Percentiles rank a stretch among this genome's conserved stretches.
phyloP scores from a whole-genome alignment of 1,140 invertebrate genomes.

The Ganaspis sp. region DNA sequence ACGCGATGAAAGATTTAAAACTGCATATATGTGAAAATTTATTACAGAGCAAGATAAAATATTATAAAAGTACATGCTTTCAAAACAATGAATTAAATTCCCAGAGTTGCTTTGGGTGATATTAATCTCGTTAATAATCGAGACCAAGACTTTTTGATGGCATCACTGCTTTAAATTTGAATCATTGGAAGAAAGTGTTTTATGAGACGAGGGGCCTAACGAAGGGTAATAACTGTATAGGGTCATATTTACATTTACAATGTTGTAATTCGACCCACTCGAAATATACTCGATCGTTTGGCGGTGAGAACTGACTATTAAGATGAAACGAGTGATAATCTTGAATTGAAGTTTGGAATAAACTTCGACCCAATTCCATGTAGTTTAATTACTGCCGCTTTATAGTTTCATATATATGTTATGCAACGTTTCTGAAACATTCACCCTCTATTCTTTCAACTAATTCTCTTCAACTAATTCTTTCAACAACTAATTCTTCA shows the following conservation, averaged over 20 bases:
- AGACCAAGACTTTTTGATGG: not conserved
- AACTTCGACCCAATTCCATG: conserved; percentile 1
- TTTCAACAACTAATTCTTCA: no score
- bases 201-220: not conserved
- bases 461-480: no score
- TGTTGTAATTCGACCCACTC: conserved; percentile 22
- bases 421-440: not conserved
- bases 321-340: conserved; percentile 20
- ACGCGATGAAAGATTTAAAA: no score
- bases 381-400: not conserved
- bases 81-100: not conserved
- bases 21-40: no score
- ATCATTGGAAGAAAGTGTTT: conserved; percentile 16
- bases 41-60: not conserved
- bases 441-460: not conserved
- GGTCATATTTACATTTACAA: conserved; percentile 15
- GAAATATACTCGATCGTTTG: conserved; percentile 1
- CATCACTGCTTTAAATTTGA: not conserved
- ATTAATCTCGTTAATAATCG: conserved; percentile 3
- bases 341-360: conserved; percentile 6
- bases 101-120: not conserved
- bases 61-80: not conserved
- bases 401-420: not conserved
- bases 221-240: conserved; percentile 18
- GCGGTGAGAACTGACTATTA: conserved; percentile 22